These are phyloP conservation scores for Amazona ochrocephala DNA, from an alignment of 2,797 vertebrate genomes.

Conservation along the genomic window DNA sequence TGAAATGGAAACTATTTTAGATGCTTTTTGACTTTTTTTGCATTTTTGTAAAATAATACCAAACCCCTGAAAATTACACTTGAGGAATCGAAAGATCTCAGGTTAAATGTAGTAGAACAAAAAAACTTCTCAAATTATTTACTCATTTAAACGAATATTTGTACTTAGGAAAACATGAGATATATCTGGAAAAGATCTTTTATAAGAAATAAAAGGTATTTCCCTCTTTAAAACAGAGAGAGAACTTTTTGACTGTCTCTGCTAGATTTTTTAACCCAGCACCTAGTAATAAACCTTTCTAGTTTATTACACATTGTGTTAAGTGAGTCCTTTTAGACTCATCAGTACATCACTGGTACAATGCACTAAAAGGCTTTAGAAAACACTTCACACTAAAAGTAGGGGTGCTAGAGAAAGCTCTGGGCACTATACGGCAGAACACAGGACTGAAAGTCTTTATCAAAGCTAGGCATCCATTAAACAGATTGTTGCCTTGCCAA, in stretches of 20 bases:
- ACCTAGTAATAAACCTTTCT: background rate
- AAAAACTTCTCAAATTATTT: background rate
- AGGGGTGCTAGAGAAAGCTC: background rate
- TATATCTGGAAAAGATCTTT: background rate
- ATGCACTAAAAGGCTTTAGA: slow-evolving; percentile 45
- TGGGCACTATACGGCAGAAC: background rate
- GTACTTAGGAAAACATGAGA: background rate
- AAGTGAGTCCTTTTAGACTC: slow-evolving; percentile 27
- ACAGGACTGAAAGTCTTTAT: background rate
- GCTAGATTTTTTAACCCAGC: background rate
- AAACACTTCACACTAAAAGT: background rate
- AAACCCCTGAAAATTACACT: background rate
- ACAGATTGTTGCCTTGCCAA: background rate
- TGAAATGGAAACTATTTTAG: background rate
- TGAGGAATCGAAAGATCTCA: background rate
- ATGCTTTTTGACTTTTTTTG: background rate
- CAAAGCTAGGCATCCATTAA: background rate
- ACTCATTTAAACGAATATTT: background rate
- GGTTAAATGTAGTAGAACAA: background rate
- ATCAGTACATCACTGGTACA: background rate
- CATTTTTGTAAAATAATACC: background rate
- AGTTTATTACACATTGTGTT: background rate
- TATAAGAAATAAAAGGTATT: background rate
- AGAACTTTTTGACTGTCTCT: background rate
- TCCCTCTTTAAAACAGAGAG: background rate